Conservation (phyloP, 2,888 invertebrate genomes). For the Xylophagus ater region DNA sequence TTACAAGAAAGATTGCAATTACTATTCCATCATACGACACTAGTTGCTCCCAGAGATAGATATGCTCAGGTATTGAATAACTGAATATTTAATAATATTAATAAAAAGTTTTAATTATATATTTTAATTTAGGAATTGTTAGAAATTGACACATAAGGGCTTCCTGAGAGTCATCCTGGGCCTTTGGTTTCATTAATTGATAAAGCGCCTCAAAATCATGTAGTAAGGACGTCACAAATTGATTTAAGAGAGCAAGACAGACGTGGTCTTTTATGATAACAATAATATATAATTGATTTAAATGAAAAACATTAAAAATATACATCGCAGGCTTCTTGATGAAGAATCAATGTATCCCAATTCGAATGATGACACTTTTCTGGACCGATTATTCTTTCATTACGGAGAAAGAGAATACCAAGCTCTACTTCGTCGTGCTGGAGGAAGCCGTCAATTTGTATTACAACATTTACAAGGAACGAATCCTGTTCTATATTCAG, state of each 20-base stretch:
- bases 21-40: constrained; percentile 70
- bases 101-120: too few species aligned
- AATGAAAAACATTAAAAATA: neutral
- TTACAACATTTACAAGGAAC: constrained; percentile 75
- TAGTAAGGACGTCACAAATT: constrained; percentile 69
- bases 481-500: constrained; percentile 81
- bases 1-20: constrained; percentile 81
- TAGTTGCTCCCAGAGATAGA: constrained; percentile 76
- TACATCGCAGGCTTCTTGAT: constrained; percentile 51
- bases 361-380: constrained; percentile 77
- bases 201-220: constrained; percentile 64
- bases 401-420: constrained; percentile 61
- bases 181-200: constrained; percentile 70
- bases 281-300: too few species aligned
- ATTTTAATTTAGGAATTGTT: constrained; percentile 50
- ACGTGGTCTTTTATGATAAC: constrained; percentile 67
- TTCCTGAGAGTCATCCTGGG: constrained; percentile 59
- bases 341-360: constrained; percentile 88
- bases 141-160: constrained; percentile 49
- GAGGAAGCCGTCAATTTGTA: constrained; percentile 65
- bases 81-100: too few species aligned
- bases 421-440: constrained; percentile 62
- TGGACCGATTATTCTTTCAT: constrained; percentile 73
- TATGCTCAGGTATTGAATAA: constrained; percentile 61
- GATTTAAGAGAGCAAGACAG: constrained; percentile 73